These are phyloP conservation scores for Rattus rattus DNA, from an alignment of 2,113 vertebrate genomes.

Conservation along the genomic window DNA sequence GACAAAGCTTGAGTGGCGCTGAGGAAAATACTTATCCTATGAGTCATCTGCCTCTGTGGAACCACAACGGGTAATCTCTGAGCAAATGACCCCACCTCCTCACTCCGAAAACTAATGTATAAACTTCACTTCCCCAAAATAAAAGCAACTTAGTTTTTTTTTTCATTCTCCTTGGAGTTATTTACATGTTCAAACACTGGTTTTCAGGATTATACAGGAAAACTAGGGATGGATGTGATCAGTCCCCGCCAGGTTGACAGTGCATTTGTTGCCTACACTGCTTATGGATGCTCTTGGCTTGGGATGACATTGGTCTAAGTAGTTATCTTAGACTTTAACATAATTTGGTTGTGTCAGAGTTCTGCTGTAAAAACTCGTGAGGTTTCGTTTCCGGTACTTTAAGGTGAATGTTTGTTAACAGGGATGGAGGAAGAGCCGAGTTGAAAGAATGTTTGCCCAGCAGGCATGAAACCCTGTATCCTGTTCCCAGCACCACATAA, in stretches of 20 bases:
- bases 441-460: not conserved
- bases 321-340: not conserved
- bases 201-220: slow-evolving; percentile 15
- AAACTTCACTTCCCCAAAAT: not conserved
- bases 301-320: not conserved
- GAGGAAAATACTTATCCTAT: not conserved
- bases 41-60: not conserved
- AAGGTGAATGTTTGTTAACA: not conserved
- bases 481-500: not conserved
- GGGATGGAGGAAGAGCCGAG: not conserved
- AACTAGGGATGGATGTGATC: not conserved
- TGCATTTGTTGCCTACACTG: not conserved
- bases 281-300: not conserved
- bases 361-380: not conserved
- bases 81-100: not conserved
- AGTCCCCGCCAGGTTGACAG: not conserved
- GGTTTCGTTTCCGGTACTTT: not conserved
- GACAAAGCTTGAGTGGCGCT: slow-evolving; percentile 50
- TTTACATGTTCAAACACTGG: slow-evolving; percentile 40
- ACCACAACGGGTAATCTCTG: not conserved
- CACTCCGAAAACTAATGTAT: not conserved
- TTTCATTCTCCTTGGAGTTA: not conserved
- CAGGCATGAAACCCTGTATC: not conserved
- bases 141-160: slow-evolving; percentile 14
- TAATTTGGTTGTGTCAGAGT: not conserved